Percentiles rank a stretch among this genome's conserved stretches.
phyloP scores from a whole-genome alignment of 2,888 invertebrate genomes.

The Drosophila macrothrix region DNA sequence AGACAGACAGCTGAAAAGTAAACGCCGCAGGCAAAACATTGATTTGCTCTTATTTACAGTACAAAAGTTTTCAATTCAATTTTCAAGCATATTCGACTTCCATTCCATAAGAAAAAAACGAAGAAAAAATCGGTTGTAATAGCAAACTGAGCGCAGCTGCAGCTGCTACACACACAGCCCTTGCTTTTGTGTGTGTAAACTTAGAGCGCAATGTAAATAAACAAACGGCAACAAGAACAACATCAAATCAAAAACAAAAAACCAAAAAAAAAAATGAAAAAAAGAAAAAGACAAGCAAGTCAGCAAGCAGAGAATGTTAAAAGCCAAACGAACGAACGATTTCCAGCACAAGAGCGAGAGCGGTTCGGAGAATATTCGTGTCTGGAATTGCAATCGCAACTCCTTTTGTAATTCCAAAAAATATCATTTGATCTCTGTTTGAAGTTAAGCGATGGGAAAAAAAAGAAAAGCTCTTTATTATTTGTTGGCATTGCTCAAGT shows the following conservation, averaged over 20 bases:
- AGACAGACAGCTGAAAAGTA: conserved; percentile 33
- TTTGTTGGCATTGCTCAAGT: background rate
- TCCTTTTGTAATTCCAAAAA: background rate
- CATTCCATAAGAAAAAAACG: conserved; percentile 20
- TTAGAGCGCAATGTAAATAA: conserved; percentile 78
- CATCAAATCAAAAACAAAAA: conserved; percentile 14
- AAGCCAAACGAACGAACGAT: conserved; percentile 6
- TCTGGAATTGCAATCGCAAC: conserved; percentile 10
- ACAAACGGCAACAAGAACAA: conserved; percentile 70
- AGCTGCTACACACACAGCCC: conserved; percentile 41
- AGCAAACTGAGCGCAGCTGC: conserved; percentile 62
- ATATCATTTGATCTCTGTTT: background rate
- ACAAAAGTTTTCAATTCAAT: conserved; percentile 66
- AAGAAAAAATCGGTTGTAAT: conserved; percentile 42
- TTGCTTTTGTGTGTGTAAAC: conserved; percentile 66
- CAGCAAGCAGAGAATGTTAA: conserved; percentile 38
- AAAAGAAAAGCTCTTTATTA: background rate
- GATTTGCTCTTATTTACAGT: conserved; percentile 59
- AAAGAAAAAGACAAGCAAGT: conserved; percentile 36
- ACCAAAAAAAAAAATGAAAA: conserved; percentile 21
- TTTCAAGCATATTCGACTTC: conserved; percentile 40
- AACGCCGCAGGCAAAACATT: conserved; percentile 34
- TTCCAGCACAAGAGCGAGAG: conserved; percentile 20
- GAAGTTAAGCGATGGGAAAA: background rate
- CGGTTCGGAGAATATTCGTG: conserved; percentile 14